Evolutionary conservation across 2,888 invertebrate species (phyloP).

Genomic region (Phalera bucephala): DNA sequence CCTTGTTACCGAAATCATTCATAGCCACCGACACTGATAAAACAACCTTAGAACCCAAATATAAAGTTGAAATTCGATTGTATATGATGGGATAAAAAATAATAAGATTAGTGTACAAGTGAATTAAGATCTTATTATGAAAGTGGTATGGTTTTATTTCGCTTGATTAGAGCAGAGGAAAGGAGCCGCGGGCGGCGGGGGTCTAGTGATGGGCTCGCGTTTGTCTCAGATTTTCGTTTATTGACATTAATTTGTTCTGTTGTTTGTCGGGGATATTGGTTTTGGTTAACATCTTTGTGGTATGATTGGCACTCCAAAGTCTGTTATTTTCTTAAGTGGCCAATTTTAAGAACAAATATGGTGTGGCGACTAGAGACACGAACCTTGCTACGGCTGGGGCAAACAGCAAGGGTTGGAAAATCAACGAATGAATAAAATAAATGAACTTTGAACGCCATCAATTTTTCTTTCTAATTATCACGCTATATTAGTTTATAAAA

Average conservation of each 20-base stretch:
- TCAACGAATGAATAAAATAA: no score
- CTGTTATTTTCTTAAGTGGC: no score
- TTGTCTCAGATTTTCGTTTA: constrained; percentile 18
- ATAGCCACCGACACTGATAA: constrained; percentile 22
- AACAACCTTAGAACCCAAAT: constrained; percentile 10
- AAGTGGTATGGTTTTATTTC: constrained; percentile 39
- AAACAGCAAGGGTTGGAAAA: no score
- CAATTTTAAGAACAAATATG: no score
- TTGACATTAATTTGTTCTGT: constrained; percentile 26
- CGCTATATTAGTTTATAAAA: no score
- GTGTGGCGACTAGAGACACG: no score
- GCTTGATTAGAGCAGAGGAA: constrained; percentile 24
- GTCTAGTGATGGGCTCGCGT: constrained; percentile 47
- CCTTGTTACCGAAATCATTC: constrained; percentile 45
- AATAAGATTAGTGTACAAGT: constrained; percentile 33
- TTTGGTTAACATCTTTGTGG: no score
- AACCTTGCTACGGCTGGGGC: no score
- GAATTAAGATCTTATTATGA: constrained; percentile 46
- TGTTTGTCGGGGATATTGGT: constrained; percentile 7
- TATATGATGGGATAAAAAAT: constrained; percentile 21
- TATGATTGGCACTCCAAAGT: no score
- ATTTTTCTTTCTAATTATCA: no score
- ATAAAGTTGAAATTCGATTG: constrained; percentile 20
- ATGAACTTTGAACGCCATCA: no score
- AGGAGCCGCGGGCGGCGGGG: constrained; percentile 37